Conservation (phyloP, 2,888 invertebrate genomes). For the Volucella inanis region DNA sequence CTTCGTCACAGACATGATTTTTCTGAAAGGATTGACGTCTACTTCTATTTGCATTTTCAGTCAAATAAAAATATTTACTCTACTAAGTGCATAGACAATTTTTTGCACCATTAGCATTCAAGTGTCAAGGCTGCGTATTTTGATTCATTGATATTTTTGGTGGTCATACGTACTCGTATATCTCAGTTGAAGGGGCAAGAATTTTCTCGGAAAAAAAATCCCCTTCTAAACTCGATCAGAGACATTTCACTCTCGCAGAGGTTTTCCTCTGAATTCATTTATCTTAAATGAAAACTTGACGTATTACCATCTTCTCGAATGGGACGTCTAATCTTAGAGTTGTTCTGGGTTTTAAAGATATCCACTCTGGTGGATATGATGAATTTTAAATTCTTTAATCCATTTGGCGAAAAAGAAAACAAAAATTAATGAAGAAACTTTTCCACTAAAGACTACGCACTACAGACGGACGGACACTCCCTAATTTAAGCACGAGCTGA, state of each 20-base stretch:
- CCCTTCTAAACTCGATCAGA: no score
- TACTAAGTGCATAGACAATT: conserved; percentile 25
- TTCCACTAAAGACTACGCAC: no score
- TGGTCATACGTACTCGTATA: no score
- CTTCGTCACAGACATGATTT: not conserved
- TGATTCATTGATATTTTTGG: conserved; percentile 12
- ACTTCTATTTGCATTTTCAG: not conserved
- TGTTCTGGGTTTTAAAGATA: not conserved
- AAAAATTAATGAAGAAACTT: no score
- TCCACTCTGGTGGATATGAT: no score
- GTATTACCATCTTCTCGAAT: no score
- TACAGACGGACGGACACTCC: not conserved
- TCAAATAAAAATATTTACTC: conserved; percentile 16
- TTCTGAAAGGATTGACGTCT: not conserved
- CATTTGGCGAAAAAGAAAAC: no score
- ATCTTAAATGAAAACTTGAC: not conserved
- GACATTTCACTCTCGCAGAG: no score
- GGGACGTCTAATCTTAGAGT: no score
- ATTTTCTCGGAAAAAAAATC: no score
- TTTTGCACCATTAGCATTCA: conserved; percentile 52
- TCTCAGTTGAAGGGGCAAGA: not conserved
- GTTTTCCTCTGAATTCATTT: conserved; percentile 8
- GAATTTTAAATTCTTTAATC: no score
- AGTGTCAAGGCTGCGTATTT: not conserved
- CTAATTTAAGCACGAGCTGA: not conserved